A percentile compares a stretch with the other conserved stretches of the same genome.
phyloP scores from a whole-genome alignment of 2,797 vertebrate genomes.

The Danio tinwini region DNA sequence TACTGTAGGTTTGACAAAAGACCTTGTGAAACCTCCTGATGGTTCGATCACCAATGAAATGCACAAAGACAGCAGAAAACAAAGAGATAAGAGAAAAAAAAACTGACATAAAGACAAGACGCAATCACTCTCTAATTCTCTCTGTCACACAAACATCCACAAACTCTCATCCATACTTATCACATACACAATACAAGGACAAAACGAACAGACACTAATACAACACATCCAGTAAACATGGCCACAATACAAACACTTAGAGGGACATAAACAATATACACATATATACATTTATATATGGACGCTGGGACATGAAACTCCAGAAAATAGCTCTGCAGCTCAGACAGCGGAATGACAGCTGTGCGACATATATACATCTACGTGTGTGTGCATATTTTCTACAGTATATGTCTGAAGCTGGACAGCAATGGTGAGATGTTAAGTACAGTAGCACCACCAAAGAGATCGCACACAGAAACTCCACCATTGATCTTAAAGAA shows the following conservation, averaged over 20 bases:
- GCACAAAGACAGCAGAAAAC: conserved; percentile 36
- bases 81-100: conserved; percentile 44
- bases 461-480: conserved; percentile 35
- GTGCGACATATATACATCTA: conserved; percentile 27
- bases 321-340: conserved; percentile 82
- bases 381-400: conserved; percentile 16
- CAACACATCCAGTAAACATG: conserved; percentile 50
- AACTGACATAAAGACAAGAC: conserved; percentile 24
- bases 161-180: conserved; percentile 13
- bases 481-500: conserved; percentile 27
- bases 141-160: not conserved
- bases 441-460: conserved; percentile 33
- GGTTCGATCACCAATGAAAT: conserved; percentile 48
- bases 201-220: conserved; percentile 40
- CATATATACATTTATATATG: conserved; percentile 42
- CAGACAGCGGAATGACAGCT: conserved; percentile 63
- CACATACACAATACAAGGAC: conserved; percentile 35
- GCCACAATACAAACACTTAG: conserved; percentile 61
- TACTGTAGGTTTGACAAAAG: not conserved
- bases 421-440: conserved; percentile 36
- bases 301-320: conserved; percentile 72
- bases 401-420: conserved; percentile 18
- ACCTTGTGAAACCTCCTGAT: conserved; percentile 66
- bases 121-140: conserved; percentile 7
- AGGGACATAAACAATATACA: conserved; percentile 57